Conservation (phyloP, 2,113 vertebrate species). For the Ursus arctos region DNA sequence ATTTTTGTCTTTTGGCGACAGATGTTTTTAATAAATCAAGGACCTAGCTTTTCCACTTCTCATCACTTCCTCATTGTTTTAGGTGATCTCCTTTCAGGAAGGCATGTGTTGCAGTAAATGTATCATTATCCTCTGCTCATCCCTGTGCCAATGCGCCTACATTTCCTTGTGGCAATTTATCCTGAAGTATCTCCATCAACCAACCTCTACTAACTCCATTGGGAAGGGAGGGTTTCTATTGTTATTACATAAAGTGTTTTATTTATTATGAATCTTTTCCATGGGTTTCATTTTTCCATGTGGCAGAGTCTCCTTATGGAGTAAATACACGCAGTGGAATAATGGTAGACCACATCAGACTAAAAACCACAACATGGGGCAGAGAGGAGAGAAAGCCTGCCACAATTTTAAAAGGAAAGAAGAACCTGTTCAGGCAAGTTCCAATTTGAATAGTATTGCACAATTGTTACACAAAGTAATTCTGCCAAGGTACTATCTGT, state of each 20-base stretch:
- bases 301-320: conserved; percentile 32
- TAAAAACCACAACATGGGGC: neutral
- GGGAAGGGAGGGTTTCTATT: neutral
- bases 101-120: neutral
- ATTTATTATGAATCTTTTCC: conserved; percentile 53
- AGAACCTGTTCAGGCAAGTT: neutral
- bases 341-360: conserved; percentile 55
- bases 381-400: neutral
- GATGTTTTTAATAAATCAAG: conserved; percentile 46
- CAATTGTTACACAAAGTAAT: conserved; percentile 30
- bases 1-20: neutral
- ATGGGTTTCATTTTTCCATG: neutral
- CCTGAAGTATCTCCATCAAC: conserved; percentile 25
- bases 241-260: conserved; percentile 63
- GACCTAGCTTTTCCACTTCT: neutral
- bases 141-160: neutral
- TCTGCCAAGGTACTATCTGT: neutral
- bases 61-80: conserved; percentile 9
- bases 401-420: conserved; percentile 64
- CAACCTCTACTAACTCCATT: neutral
- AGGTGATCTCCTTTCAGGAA: conserved; percentile 29
- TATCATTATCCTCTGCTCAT: neutral
- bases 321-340: neutral
- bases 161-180: conserved; percentile 11
- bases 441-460: conserved; percentile 13